Evolutionary conservation across 2,113 vertebrate species (phyloP).

Genomic region (Sinocyclocheilus anshuiensis): DNA sequence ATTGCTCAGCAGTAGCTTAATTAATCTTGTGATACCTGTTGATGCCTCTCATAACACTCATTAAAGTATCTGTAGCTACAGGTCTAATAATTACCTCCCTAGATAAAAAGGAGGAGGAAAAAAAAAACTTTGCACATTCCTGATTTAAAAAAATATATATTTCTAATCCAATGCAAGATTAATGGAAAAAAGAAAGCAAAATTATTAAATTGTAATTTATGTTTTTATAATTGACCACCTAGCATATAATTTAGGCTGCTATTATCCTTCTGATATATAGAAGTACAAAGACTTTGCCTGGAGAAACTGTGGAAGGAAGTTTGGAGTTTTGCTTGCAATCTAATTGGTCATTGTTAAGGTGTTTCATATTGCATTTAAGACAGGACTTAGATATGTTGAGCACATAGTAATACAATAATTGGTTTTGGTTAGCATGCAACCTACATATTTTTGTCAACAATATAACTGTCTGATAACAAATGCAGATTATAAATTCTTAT

Average conservation of each 20-base stretch:
- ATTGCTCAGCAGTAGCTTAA: neutral
- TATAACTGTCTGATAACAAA: neutral
- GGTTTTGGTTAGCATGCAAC: neutral
- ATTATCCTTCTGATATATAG: neutral
- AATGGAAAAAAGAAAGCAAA: neutral
- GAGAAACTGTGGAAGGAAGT: neutral
- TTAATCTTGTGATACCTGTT: constrained; percentile 26
- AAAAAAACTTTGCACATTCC: neutral
- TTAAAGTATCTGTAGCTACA: neutral
- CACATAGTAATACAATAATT: neutral
- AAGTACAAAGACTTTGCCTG: neutral
- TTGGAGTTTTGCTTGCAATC: neutral
- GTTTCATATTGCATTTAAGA: neutral
- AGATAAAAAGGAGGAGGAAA: neutral
- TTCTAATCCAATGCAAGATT: neutral
- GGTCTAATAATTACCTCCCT: neutral
- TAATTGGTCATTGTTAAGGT: neutral
- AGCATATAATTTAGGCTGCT: neutral
- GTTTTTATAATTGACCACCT: neutral
- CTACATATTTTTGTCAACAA: neutral
- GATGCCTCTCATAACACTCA: constrained; percentile 12
- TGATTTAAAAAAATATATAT: neutral
- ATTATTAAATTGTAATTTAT: neutral
- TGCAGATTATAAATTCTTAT: neutral
- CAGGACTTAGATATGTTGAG: neutral